Conservation (phyloP, 2,888 invertebrate genomes). For the Dromius quadrimaculatus region DNA sequence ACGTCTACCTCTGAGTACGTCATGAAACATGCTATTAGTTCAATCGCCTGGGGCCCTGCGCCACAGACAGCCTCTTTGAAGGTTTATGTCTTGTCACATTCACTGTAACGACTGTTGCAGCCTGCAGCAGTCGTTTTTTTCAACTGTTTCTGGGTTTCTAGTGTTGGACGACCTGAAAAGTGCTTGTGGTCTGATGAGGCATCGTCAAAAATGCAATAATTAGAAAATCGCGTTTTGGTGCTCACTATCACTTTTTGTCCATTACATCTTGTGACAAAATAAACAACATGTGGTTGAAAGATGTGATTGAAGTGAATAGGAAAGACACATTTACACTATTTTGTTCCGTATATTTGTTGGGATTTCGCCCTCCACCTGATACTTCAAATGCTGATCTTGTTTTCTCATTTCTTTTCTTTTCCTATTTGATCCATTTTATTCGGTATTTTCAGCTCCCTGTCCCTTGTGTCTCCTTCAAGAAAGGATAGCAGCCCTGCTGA, state of each 20-base stretch:
- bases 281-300: constrained; percentile 16
- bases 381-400: constrained; percentile 49
- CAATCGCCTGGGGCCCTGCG: constrained; percentile 56
- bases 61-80: constrained; percentile 1
- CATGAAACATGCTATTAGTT: constrained; percentile 59
- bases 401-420: constrained; percentile 44
- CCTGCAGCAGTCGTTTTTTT: no score
- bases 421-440: constrained; percentile 9
- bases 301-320: no score
- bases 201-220: no score
- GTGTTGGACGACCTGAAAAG: no score
- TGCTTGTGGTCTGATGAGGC: no score
- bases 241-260: no score
- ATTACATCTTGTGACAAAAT: no score
- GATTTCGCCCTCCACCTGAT: constrained; percentile 3
- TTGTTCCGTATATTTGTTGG: constrained; percentile 6
- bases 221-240: no score
- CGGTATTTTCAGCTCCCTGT: constrained; percentile 2
- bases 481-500: constrained; percentile 8
- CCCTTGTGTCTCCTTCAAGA: constrained; percentile 37
- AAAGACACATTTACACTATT: constrained; percentile 30
- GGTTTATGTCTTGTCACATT: no score
- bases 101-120: no score
- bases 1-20: constrained; percentile 31
- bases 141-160: no score